Evolutionary conservation across 2,797 vertebrate genomes (phyloP).

Genomic region (Balearica regulorum): DNA sequence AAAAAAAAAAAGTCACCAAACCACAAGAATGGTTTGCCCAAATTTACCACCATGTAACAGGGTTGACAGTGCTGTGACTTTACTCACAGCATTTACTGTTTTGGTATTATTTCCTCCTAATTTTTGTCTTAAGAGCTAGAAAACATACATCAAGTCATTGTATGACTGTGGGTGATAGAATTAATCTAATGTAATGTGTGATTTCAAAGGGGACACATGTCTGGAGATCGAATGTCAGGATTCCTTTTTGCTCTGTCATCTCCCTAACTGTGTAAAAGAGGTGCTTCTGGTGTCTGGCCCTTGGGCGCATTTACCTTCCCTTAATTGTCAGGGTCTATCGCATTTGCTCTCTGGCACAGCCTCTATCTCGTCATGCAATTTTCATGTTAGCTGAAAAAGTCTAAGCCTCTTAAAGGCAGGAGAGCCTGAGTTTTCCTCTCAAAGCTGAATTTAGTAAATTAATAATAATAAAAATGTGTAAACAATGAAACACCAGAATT

Average conservation of each 20-base stretch:
- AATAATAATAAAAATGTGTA: neutral
- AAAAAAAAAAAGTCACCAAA: neutral
- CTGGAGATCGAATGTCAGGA: neutral
- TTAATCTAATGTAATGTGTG: neutral
- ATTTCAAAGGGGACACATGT: neutral
- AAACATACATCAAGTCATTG: neutral
- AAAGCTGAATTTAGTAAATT: neutral
- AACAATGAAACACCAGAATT: neutral
- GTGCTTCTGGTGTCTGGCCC: neutral
- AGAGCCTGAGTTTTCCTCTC: neutral
- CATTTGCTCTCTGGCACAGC: neutral
- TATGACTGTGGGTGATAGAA: neutral
- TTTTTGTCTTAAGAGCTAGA: neutral
- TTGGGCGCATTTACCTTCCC: neutral
- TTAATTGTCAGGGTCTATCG: neutral
- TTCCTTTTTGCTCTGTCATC: conserved; percentile 21
- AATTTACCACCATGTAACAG: neutral
- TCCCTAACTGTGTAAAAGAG: neutral
- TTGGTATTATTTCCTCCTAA: neutral
- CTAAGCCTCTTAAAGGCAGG: neutral
- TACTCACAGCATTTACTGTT: neutral
- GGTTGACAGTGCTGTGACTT: neutral
- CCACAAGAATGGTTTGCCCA: neutral
- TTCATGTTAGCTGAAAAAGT: neutral
- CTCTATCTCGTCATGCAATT: neutral